Conservation (phyloP, 2,888 invertebrate genomes). For the Pandemis heparana region DNA sequence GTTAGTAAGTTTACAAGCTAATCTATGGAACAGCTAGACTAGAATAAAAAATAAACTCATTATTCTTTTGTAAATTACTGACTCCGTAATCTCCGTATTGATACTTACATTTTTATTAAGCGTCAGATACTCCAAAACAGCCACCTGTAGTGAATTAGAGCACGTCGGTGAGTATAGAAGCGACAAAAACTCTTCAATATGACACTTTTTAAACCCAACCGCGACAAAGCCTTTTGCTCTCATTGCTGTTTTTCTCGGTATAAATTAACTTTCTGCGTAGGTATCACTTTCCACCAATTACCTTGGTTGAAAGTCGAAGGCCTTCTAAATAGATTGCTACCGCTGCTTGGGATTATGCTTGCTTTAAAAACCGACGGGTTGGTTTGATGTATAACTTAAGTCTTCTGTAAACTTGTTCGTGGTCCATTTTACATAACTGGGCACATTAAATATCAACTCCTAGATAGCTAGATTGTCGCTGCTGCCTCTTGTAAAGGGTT, state of each 20-base stretch:
- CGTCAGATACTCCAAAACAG: not conserved
- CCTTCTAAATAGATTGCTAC: conserved; percentile 44
- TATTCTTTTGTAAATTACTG: no score
- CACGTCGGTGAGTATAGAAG: conserved; percentile 56
- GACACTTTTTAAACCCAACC: conserved; percentile 12
- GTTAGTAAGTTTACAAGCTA: no score
- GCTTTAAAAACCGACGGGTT: not conserved
- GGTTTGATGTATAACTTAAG: not conserved
- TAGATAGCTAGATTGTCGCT: not conserved
- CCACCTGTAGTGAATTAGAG: conserved; percentile 62
- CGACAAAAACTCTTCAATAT: conserved; percentile 48
- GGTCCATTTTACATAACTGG: not conserved
- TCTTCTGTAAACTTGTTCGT: not conserved
- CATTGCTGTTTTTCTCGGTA: conserved; percentile 57
- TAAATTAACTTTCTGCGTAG: conserved; percentile 57
- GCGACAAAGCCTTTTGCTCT: conserved; percentile 51
- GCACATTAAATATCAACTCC: not conserved
- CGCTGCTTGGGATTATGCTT: conserved; percentile 8
- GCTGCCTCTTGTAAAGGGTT: not conserved
- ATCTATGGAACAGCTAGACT: no score
- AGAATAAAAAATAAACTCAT: no score
- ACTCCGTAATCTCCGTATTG: not conserved
- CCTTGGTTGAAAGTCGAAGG: conserved; percentile 53
- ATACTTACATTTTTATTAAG: not conserved
- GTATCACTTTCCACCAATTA: conserved; percentile 67